These are phyloP conservation scores for Datnioides undecimradiatus DNA, from an alignment of 2,113 vertebrate species.

Conservation along the genomic window DNA sequence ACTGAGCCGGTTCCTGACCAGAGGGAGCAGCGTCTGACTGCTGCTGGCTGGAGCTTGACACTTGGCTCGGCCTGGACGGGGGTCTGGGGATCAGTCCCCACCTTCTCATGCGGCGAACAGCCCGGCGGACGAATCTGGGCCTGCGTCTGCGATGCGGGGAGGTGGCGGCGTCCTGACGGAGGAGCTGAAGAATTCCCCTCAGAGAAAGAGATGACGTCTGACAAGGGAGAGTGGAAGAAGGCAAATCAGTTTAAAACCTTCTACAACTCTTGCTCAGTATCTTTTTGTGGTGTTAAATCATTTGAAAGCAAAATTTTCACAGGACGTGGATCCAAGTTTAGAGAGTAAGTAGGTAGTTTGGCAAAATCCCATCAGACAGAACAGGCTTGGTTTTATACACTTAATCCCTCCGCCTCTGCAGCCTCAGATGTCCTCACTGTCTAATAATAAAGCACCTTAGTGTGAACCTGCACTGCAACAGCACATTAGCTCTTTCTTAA, in stretches of 20 bases:
- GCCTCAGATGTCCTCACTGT: conserved; percentile 13
- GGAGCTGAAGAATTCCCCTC: conserved; percentile 89
- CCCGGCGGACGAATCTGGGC: conserved; percentile 86
- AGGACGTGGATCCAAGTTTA: background rate
- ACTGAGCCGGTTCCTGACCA: conserved; percentile 63
- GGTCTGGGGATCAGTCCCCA: conserved; percentile 88
- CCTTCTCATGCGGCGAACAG: conserved; percentile 87
- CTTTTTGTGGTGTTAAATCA: background rate
- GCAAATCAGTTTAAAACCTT: background rate
- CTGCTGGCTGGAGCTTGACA: conserved; percentile 66
- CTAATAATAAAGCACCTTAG: conserved; percentile 21
- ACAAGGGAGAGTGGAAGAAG: background rate
- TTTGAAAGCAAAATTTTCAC: background rate
- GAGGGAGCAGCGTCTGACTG: conserved; percentile 65
- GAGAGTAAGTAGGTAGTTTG: background rate
- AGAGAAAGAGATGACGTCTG: conserved; percentile 90
- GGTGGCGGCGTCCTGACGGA: conserved; percentile 86
- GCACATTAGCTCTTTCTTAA: conserved; percentile 16
- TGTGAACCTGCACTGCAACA: conserved; percentile 22
- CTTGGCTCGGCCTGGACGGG: conserved; percentile 75
- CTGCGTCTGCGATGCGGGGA: conserved; percentile 84
- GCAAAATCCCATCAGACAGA: conserved; percentile 10
- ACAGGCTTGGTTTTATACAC: conserved; percentile 1
- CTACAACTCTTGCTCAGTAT: background rate
- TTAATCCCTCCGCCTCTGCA: conserved; percentile 16